phyloP scores from a whole-genome alignment of 2,797 vertebrate species.

The Lutra lutra region DNA sequence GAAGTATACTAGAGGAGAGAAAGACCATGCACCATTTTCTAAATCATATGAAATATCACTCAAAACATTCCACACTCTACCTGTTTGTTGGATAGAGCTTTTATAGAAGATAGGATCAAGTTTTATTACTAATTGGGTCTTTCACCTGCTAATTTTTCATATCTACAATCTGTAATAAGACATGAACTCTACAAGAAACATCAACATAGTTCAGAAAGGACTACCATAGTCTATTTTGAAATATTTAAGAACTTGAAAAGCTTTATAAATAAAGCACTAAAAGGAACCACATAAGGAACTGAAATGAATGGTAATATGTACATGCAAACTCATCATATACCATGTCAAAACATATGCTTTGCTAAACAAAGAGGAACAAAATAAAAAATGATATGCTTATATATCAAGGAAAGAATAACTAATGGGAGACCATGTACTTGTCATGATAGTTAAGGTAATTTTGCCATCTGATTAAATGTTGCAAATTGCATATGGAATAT shows the following conservation, averaged over 20 bases:
- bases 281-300: neutral
- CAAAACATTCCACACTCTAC: neutral
- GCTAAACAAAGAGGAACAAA: neutral
- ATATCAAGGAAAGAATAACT: neutral
- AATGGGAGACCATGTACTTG: neutral
- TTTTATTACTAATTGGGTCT: neutral
- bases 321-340: neutral
- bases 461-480: neutral
- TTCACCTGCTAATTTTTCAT: neutral
- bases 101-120: neutral
- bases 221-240: neutral
- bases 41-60: neutral
- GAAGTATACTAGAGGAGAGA: neutral
- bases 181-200: neutral
- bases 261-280: neutral
- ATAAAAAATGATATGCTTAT: neutral
- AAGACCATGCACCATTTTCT: neutral
- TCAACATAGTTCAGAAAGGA: neutral
- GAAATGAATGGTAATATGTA: neutral
- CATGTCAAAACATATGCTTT: neutral
- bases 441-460: neutral
- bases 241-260: neutral
- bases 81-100: neutral
- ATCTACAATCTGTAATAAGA: neutral
- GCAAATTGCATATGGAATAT: neutral